Evolutionary conservation across 2,888 invertebrate species (phyloP).

Genomic region (Camptogramma bilineatum): DNA sequence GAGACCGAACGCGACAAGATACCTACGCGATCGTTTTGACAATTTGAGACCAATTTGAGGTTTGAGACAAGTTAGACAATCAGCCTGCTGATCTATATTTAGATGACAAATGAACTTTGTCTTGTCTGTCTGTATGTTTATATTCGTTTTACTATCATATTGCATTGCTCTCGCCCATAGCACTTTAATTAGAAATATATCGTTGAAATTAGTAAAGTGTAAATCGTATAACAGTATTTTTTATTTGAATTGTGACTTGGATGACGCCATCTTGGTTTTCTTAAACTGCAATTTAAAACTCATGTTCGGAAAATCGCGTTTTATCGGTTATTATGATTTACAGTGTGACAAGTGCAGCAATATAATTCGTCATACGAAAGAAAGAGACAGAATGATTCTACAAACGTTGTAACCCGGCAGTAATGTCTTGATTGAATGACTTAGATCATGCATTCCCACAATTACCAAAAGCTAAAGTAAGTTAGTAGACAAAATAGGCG

Average conservation of each 20-base stretch:
- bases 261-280: neutral
- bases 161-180: neutral
- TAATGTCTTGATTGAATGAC: neutral
- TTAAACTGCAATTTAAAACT: neutral
- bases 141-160: neutral
- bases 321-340: neutral
- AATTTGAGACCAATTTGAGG: no score
- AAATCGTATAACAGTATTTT: neutral
- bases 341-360: neutral
- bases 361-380: neutral
- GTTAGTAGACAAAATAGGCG: neutral
- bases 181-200: neutral
- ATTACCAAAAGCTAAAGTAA: neutral
- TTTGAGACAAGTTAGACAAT: no score
- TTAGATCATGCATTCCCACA: no score
- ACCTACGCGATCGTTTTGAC: no score
- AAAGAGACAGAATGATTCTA: neutral
- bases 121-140: neutral
- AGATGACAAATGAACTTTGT: slow-evolving; percentile 3
- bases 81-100: no score
- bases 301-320: no score
- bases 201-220: neutral
- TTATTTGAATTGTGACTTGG: neutral
- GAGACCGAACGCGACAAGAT: no score
- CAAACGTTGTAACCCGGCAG: neutral